Evolutionary conservation across 2,888 invertebrate genomes (phyloP), one percentile per base, ranked within the genome.

Genomic region (Gibbula magus): DNA sequence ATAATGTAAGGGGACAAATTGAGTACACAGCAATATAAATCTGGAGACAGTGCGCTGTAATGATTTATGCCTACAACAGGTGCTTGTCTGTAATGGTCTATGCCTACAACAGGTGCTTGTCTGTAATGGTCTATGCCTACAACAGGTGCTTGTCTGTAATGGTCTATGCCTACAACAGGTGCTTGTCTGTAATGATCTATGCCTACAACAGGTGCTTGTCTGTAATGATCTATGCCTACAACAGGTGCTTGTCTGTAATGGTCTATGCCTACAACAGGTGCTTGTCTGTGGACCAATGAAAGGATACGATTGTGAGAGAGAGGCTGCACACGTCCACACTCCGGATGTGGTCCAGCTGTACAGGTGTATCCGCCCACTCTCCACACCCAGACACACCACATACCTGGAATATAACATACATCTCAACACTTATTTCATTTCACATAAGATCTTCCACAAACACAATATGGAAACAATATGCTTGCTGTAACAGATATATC

Each of bases 131-230:
- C n/a, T n/a, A n/a, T n/a, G n/a, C n/a, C n/a, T n/a, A n/a, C n/a
- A n/a, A n/a, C n/a, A n/a, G n/a, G n/a, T n/a, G n/a, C n/a, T n/a
- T n/a, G 22, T 51, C 29, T 51, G 51, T 20, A 25, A 25, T 25
- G 10, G 10, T 93, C 93, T 70, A 93, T 81, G 16, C 93, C 93
- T 76, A 91, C 84, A 61, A 91, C 88, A 22, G 92, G 51, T n/a
- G 93, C 53, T 78, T 93, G 93, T 77, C 91, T 92, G 86, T 74
- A 85, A 85, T n/a, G n/a, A n/a, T n/a, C n/a, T n/a, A n/a, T n/a
- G n/a, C n/a, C n/a, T n/a, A n/a, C n/a, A n/a, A n/a, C n/a, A n/a
- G n/a, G n/a, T n/a, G n/a, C n/a, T n/a, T n/a, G n/a, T n/a, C n/a
- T n/a, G n/a, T n/a, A n/a, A n/a, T n/a, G n/a, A n/a, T n/a, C n/a